Conservation (phyloP, 2,888 invertebrate genomes). For the Argyresthia albistria region DNA sequence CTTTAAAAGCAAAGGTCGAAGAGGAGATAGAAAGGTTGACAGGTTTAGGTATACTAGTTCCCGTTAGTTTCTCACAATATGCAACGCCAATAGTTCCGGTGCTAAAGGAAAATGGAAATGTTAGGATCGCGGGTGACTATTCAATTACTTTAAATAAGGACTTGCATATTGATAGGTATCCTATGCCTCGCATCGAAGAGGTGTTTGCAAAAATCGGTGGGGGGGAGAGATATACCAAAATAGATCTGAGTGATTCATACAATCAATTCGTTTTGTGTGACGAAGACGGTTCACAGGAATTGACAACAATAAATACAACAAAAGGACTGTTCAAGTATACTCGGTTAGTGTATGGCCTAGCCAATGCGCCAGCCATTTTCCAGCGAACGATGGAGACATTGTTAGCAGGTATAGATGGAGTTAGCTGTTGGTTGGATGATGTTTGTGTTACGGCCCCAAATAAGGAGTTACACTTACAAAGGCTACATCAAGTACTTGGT, state of each 20-base stretch:
- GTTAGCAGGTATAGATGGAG: conserved; percentile 2
- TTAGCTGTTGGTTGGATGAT: conserved; percentile 1
- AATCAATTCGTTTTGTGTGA: not conserved
- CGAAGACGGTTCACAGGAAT: not conserved
- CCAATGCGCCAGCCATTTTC: not conserved
- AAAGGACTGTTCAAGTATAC: conserved; percentile 15
- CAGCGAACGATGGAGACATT: not conserved
- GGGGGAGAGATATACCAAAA: not conserved
- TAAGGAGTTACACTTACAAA: conserved; percentile 7
- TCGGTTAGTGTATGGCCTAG: conserved; percentile 13
- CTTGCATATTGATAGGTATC: not conserved
- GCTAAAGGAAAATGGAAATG: not conserved
- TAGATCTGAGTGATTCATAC: not conserved
- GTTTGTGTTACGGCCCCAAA: conserved; percentile 11
- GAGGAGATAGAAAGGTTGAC: not conserved
- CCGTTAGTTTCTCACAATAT: not conserved
- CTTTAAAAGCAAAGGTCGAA: not conserved
- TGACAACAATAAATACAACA: conserved; percentile 12
- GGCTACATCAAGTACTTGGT: conserved; percentile 6
- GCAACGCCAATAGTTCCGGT: not conserved
- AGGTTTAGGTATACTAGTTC: not conserved
- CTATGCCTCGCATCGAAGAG: not conserved
- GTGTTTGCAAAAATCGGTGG: not conserved
- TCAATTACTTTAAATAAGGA: not conserved
- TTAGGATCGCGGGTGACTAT: not conserved